Conservation (phyloP, 2,888 invertebrate species). For the Cosmia trapezina region DNA sequence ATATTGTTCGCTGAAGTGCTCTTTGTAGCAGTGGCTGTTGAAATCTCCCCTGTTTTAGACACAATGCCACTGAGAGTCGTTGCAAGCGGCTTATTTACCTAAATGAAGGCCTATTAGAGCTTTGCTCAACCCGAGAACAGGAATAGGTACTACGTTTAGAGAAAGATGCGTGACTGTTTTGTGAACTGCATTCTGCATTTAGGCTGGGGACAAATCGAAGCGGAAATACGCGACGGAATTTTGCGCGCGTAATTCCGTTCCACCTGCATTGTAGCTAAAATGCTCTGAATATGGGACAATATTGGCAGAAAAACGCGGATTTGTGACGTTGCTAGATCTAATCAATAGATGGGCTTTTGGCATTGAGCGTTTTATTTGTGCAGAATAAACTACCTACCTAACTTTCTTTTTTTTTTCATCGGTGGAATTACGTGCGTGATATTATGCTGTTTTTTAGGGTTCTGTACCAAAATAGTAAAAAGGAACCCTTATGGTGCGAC, state of each 20-base stretch:
- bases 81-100: conserved; percentile 51
- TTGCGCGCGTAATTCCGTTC: neutral
- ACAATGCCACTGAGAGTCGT: conserved; percentile 34
- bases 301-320: too few relatives aligned
- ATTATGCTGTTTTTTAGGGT: neutral
- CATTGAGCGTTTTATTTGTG: too few relatives aligned
- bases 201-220: neutral
- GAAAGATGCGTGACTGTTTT: conserved; percentile 23
- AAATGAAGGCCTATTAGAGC: conserved; percentile 51
- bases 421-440: neutral
- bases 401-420: too few relatives aligned
- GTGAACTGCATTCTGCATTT: conserved; percentile 23
- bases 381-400: too few relatives aligned
- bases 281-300: neutral
- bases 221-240: neutral
- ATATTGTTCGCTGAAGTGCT: conserved; percentile 35
- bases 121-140: conserved; percentile 26
- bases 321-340: neutral
- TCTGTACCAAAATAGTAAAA: too few relatives aligned
- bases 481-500: too few relatives aligned
- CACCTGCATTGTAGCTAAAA: neutral
- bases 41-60: conserved; percentile 39
- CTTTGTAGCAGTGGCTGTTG: conserved; percentile 45
- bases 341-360: too few relatives aligned
- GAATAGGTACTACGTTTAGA: conserved; percentile 5